Base-by-base conservation (phyloP, 2,888 invertebrate species). In the Atethmia centrago region DNA sequence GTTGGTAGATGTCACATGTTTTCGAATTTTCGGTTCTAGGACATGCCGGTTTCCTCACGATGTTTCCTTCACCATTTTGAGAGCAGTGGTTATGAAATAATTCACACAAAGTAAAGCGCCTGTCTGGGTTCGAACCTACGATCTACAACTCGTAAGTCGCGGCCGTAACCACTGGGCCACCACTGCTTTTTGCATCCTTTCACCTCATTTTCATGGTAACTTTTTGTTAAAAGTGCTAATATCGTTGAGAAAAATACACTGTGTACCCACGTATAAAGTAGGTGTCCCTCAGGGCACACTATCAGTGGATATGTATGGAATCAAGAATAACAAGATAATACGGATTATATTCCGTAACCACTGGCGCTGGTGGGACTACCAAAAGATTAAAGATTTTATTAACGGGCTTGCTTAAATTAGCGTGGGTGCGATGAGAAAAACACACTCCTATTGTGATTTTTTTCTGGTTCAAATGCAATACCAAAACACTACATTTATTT, bases 321-420 rank as follows among this genome's bases (percentile, higher is more conserved):
- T 4, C 25, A 47, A 31, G 56, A 67, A 80, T 45, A 68, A 49
- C 28, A 67, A 40, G 53, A 45, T 51, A 64, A 59, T 45, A 36
- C 31, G 49, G 36, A 67, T 80, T 80, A 55, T 55, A 55, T 53
- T 36, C 47, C 19, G 74, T 63, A 63, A 58, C 14, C 36, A n/a
- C 47, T 14, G 16, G 5, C 28, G 25, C 31, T 55, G 28, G 21
- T 0, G 49, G 47, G 21, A 56, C 47, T 42, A 45, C 58, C 49
- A 59, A 42, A 42, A 59, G 59, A 74, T 74, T 47, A 73, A 40
- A 63, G 25, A 63, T 62, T 45, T 31, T 12, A 25, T 51, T 49
- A 42, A 19, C 19, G n/a, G 8, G 42, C 12, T 58, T 51, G 42
- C 12, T 58, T 51, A 31, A 31, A 7, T 21, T 14, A 31, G n/a